Base-by-base conservation (phyloP, 2,797 vertebrate genomes). In the Clamator glandarius region DNA sequence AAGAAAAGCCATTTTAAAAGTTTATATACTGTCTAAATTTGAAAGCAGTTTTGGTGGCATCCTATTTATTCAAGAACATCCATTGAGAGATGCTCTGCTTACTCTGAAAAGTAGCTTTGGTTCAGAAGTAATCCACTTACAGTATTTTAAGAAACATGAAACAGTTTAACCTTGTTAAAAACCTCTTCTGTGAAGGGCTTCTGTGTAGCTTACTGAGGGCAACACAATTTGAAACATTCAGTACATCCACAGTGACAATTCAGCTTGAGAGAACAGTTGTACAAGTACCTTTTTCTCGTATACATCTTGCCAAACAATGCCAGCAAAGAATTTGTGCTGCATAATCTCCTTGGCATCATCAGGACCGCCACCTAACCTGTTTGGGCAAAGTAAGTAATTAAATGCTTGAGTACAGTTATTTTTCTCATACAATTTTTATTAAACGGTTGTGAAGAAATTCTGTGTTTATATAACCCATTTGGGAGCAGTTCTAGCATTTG, bases 331-430 rank as follows among this genome's bases (percentile, higher is more conserved):
- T 94, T 98, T 99, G 97, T 99, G 99, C 97, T 98, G 99, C 99
- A 99, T 99, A 95, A 99, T 99, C 97, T 99, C 99, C 98, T 99
- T 99, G 67, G 99, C 99, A 15, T 99, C 99, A 69, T 99, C 99
- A 3, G 98, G 97, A 69, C 99, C 99, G 1, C 99, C 99, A 11
- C 99, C 99, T 97, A 99, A 99, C 98, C 99, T 99, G 97, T 41
- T 87, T 70, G 83, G 68, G 61, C 36, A 95, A 96, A 92, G 39
- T 7, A 84, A 50, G 19, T 23, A 69, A 89, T 92, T 70, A 93
- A 81, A 69, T 67, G 33, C 59, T 92, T 91, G 61, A 93, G 39
- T 50, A 84, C 28, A 55, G 46, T 82, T 90, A 82, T 84, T 95
- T 90, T 87, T 48, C 63, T 93, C 76, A 87, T 23, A 79, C 21